Conservation (phyloP, 2,888 invertebrate genomes). For the Melinopterus prodromus region DNA sequence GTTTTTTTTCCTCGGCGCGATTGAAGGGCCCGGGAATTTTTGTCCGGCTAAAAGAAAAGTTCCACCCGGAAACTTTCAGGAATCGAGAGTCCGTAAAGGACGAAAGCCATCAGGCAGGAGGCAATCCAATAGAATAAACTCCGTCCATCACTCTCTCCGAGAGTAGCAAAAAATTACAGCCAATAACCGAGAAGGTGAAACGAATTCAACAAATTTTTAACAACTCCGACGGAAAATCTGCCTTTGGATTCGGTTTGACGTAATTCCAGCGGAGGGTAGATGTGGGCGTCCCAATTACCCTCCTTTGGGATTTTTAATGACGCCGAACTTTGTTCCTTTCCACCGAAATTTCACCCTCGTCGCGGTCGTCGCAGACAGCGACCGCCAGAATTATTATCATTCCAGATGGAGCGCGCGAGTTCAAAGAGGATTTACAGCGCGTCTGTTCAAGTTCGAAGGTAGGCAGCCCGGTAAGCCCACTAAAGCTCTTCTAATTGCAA, state of each 20-base stretch:
- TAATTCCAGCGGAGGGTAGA: no score
- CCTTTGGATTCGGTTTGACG: neutral
- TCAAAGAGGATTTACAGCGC: neutral
- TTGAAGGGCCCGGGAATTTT: neutral
- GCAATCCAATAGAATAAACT: constrained; percentile 4
- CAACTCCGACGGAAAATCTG: neutral
- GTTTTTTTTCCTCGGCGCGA: neutral
- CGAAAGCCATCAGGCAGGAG: neutral
- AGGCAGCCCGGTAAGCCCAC: neutral
- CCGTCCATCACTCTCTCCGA: neutral
- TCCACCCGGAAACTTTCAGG: neutral
- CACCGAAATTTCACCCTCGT: neutral
- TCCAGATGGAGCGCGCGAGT: neutral
- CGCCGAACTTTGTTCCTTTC: neutral
- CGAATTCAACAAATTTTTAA: neutral
- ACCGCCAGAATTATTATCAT: neutral
- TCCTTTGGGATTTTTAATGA: neutral
- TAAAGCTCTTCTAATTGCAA: neutral
- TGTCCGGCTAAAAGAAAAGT: neutral
- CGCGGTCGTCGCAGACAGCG: neutral
- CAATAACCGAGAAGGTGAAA: neutral
- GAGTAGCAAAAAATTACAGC: neutral
- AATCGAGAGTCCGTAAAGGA: neutral
- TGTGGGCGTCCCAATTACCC: neutral
- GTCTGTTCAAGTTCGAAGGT: constrained; percentile 4